Evolutionary conservation across 2,888 invertebrate genomes (phyloP).

Genomic region (Andrena minutula): DNA sequence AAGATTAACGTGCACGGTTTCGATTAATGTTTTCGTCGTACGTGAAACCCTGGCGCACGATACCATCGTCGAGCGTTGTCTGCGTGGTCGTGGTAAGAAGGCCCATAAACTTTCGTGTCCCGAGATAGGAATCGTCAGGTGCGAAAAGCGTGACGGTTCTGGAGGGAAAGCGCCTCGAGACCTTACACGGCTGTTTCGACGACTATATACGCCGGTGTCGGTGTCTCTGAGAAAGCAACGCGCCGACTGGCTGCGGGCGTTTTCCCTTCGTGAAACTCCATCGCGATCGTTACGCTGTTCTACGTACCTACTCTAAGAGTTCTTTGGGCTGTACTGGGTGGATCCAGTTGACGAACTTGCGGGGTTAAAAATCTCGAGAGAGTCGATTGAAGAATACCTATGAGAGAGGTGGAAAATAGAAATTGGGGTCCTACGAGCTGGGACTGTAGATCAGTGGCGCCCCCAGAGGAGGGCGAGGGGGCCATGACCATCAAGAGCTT

Average conservation of each 20-base stretch:
- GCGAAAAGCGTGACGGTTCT: slow-evolving; percentile 84
- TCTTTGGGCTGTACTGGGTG: not conserved
- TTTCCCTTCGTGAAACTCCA: slow-evolving; percentile 49
- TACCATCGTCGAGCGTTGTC: slow-evolving; percentile 74
- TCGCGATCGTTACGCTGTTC: slow-evolving; percentile 18
- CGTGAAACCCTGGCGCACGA: slow-evolving; percentile 71
- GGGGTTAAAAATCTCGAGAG: not conserved
- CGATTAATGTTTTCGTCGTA: slow-evolving; percentile 78
- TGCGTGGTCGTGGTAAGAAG: slow-evolving; percentile 72
- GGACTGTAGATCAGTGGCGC: too few species aligned
- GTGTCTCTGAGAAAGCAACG: slow-evolving; percentile 62
- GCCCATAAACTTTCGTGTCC: slow-evolving; percentile 79
- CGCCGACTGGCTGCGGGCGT: slow-evolving; percentile 41
- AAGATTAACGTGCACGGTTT: slow-evolving; percentile 70
- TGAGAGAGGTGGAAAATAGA: too few species aligned
- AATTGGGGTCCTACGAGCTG: too few species aligned
- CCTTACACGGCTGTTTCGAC: slow-evolving; percentile 62
- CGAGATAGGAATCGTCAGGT: slow-evolving; percentile 81
- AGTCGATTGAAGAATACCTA: too few species aligned
- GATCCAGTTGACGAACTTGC: not conserved
- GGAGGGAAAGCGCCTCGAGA: slow-evolving; percentile 82
- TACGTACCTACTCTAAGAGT: not conserved
- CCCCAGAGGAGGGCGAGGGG: too few species aligned
- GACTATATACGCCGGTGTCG: slow-evolving; percentile 53
- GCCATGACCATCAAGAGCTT: too few species aligned